Percentiles rank a stretch among this genome's conserved stretches.
Conservation (phyloP, 2,113 vertebrate genomes). For the Pteruthius melanotis region DNA sequence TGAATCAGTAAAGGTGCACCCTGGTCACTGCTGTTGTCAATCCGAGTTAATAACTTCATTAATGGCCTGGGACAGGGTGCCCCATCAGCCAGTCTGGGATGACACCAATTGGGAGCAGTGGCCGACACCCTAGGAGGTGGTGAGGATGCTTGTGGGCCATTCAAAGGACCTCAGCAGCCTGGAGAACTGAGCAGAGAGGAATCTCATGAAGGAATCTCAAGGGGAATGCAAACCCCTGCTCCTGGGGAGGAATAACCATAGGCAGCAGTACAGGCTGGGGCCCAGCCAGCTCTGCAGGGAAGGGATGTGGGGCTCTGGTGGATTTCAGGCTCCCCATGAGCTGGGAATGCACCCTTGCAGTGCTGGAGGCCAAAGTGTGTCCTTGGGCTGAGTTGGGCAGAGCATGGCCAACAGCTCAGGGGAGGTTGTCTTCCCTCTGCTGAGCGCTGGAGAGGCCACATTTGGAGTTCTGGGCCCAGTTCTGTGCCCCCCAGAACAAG, state of each 20-base stretch:
- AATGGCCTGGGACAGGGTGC: background rate
- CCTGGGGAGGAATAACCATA: background rate
- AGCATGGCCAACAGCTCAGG: background rate
- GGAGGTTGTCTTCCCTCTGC: background rate
- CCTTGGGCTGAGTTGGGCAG: background rate
- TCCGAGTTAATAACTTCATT: background rate
- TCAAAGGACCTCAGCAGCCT: background rate
- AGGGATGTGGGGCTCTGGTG: background rate
- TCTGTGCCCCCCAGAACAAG: background rate
- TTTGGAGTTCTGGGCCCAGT: background rate
- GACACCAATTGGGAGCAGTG: background rate
- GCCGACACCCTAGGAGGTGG: background rate
- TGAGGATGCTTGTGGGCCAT: background rate
- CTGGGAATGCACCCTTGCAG: accelerated
- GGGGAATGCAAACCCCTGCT: background rate
- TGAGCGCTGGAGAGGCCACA: background rate
- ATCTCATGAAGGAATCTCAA: background rate
- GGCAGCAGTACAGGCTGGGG: background rate
- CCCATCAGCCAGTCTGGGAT: background rate
- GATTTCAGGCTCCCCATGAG: background rate
- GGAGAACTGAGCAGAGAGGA: background rate
- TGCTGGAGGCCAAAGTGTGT: background rate
- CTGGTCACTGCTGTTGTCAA: background rate
- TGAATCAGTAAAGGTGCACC: background rate
- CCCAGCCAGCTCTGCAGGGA: background rate